Percentiles rank a stretch among this genome's conserved stretches.
These are phyloP conservation scores for Drosophila tani DNA, from an alignment of 1,140 invertebrate genomes.

Conservation along the genomic window DNA sequence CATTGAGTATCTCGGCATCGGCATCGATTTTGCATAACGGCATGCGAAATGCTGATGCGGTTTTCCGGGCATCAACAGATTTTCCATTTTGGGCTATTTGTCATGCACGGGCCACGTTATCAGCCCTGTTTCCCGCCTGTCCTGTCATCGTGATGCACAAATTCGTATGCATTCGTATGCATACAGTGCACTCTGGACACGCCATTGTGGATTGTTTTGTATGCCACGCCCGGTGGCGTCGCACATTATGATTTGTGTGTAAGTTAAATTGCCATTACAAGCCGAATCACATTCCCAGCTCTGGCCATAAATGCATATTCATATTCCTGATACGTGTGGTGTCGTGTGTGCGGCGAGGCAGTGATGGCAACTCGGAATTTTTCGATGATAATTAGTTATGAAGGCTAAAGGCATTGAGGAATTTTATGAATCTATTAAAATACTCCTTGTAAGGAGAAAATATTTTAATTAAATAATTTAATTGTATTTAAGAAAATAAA, in stretches of 20 bases:
- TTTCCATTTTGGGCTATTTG: constrained; percentile 78
- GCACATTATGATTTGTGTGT: constrained; percentile 78
- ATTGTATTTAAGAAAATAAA: too few species aligned
- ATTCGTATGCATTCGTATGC: constrained; percentile 44
- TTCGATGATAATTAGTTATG: constrained; percentile 9
- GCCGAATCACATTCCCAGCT: constrained; percentile 62
- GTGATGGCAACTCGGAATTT: constrained; percentile 3
- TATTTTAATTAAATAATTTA: background rate
- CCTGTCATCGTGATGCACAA: constrained; percentile 32
- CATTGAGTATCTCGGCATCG: constrained; percentile 43
- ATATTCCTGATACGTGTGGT: constrained; percentile 21
- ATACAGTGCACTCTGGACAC: constrained; percentile 8
- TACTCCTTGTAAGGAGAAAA: background rate
- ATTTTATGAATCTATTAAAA: background rate
- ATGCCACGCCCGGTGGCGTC: constrained; percentile 35
- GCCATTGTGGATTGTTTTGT: constrained; percentile 28
- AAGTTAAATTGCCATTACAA: constrained; percentile 80
- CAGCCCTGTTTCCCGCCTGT: constrained; percentile 25
- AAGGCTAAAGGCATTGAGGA: background rate
- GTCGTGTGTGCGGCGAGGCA: background rate
- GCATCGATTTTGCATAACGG: constrained; percentile 65
- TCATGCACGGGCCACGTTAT: constrained; percentile 55
- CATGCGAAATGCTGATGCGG: constrained; percentile 37
- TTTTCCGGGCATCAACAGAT: constrained; percentile 78
- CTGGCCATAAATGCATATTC: constrained; percentile 38